Evolutionary conservation across 1,140 invertebrate genomes (phyloP).

Genomic region (Cardiocondyla obscurior): DNA sequence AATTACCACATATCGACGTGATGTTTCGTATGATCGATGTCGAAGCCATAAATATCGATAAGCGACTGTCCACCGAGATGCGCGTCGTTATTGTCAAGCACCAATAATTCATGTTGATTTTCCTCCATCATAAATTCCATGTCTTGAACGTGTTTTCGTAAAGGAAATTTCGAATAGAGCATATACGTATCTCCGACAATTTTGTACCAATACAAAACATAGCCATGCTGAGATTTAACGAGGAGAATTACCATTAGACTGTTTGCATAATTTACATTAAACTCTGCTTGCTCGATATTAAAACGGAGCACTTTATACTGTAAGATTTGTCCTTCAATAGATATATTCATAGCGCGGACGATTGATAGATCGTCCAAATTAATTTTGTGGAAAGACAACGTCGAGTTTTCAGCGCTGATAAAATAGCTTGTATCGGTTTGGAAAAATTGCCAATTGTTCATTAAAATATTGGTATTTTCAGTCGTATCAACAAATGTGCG

Average conservation of each 20-base stretch:
- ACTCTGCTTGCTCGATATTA: neutral
- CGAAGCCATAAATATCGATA: slow-evolving; percentile 69
- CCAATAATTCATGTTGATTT: slow-evolving; percentile 59
- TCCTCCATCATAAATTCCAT: slow-evolving; percentile 60
- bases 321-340: slow-evolving; percentile 34
- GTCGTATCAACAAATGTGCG: slow-evolving; percentile 12
- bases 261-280: neutral
- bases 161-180: slow-evolving; percentile 45
- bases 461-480: neutral
- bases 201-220: slow-evolving; percentile 67
- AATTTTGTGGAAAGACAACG: slow-evolving; percentile 52
- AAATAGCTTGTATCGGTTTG: slow-evolving; percentile 53
- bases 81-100: slow-evolving; percentile 57
- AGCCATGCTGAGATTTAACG: slow-evolving; percentile 45
- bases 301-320: slow-evolving; percentile 60
- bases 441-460: slow-evolving; percentile 62
- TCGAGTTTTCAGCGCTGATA: slow-evolving; percentile 23
- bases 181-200: slow-evolving; percentile 10
- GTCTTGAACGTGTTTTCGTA: slow-evolving; percentile 54
- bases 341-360: neutral
- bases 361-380: neutral
- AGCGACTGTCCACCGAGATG: slow-evolving; percentile 23
- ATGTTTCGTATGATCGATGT: slow-evolving; percentile 31
- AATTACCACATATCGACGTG: slow-evolving; percentile 52
- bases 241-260: slow-evolving; percentile 62